phyloP scores from a whole-genome alignment of 2,113 vertebrate genomes.

The Strix aluco region DNA sequence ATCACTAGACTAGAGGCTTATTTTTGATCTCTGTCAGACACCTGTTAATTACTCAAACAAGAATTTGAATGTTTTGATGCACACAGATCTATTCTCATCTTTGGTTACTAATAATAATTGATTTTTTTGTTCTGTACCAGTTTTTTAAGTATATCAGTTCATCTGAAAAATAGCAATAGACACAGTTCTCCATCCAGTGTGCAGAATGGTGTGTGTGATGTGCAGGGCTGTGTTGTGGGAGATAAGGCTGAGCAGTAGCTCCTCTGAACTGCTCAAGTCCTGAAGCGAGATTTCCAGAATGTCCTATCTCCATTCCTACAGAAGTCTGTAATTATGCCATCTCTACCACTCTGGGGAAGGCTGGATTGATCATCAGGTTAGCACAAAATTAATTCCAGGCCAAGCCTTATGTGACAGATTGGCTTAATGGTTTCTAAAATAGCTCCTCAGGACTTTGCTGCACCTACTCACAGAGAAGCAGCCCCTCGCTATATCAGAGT shows the following conservation, averaged over 20 bases:
- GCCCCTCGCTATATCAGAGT: background rate
- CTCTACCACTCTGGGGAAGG: background rate
- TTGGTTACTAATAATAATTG: background rate
- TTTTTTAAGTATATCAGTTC: background rate
- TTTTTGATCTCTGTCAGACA: background rate
- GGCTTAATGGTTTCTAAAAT: background rate
- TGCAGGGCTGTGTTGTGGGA: background rate
- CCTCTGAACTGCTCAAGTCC: background rate
- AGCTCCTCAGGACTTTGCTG: background rate
- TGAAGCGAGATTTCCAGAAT: background rate
- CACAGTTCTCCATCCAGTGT: rapidly evolving
- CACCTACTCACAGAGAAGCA: background rate
- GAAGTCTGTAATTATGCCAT: background rate
- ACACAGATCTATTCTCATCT: background rate
- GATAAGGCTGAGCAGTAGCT: background rate
- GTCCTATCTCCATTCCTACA: background rate
- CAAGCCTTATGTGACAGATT: background rate
- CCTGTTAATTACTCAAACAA: background rate
- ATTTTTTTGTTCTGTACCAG: background rate
- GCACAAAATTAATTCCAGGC: background rate
- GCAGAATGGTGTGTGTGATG: background rate
- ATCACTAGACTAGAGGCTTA: background rate
- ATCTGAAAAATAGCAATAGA: background rate
- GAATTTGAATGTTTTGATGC: background rate
- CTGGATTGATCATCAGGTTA: background rate